These are phyloP conservation scores for Coreius guichenoti DNA, from an alignment of 2,797 vertebrate species.

Conservation along the genomic window DNA sequence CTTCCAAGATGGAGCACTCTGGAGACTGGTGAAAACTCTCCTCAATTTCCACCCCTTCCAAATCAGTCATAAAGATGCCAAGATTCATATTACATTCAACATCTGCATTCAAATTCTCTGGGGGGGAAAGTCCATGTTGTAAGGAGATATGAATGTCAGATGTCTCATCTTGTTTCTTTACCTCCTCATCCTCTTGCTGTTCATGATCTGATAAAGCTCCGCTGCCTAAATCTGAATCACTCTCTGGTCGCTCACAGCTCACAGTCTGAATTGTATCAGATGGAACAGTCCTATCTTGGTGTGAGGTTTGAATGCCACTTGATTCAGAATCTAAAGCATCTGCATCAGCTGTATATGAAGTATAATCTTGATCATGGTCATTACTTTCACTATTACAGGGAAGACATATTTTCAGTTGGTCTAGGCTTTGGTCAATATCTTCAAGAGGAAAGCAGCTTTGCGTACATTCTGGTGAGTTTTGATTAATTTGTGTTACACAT, in stretches of 20 bases:
- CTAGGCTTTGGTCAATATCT: conserved; percentile 57
- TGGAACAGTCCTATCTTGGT: conserved; percentile 66
- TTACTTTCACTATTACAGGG: conserved; percentile 65
- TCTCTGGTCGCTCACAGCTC: conserved; percentile 64
- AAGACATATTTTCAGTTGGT: conserved; percentile 31
- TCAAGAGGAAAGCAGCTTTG: conserved; percentile 46
- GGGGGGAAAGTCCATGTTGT: conserved; percentile 37
- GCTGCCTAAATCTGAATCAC: conserved; percentile 74
- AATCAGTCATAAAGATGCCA: conserved; percentile 27
- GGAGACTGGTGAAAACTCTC: conserved; percentile 33
- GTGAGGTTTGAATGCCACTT: conserved; percentile 73
- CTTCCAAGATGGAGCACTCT: conserved; percentile 40
- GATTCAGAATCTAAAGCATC: conserved; percentile 76
- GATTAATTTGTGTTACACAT: conserved; percentile 46
- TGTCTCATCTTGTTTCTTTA: conserved; percentile 48
- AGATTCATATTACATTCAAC: conserved; percentile 36
- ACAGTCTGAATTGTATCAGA: conserved; percentile 62
- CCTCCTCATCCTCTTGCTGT: conserved; percentile 58
- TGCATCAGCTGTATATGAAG: conserved; percentile 54
- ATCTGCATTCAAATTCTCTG: conserved; percentile 68
- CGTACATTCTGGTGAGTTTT: conserved; percentile 38
- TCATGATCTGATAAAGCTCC: conserved; percentile 74
- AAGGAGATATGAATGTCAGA: conserved; percentile 43
- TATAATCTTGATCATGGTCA: conserved; percentile 72
- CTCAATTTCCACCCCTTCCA: conserved; percentile 21